Conservation (phyloP, 2,113 vertebrate species). For the Mobula birostris region DNA sequence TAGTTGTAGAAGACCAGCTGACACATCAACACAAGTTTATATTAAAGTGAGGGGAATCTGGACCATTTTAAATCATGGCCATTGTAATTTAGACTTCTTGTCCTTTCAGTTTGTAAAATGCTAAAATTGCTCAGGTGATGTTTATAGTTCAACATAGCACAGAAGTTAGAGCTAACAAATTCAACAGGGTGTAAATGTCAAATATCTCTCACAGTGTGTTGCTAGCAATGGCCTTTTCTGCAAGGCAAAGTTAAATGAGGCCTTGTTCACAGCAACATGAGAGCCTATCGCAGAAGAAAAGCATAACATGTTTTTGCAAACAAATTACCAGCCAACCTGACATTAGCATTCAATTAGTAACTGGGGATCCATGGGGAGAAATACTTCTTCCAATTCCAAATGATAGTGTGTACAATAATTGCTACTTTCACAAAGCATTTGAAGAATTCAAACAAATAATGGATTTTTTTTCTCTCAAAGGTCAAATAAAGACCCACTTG, state of each 20-base stretch:
- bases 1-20: neutral
- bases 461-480: neutral
- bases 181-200: no score
- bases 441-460: neutral
- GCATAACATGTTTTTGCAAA: neutral
- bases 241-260: neutral
- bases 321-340: neutral
- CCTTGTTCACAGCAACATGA: neutral
- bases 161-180: neutral
- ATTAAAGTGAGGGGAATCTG: neutral
- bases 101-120: neutral
- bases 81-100: neutral
- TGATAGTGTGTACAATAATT: conserved; percentile 25
- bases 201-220: neutral
- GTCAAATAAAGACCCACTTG: neutral
- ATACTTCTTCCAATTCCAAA: neutral
- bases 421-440: neutral
- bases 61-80: neutral
- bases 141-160: neutral
- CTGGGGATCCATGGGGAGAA: neutral
- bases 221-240: neutral
- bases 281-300: neutral
- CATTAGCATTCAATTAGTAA: conserved; percentile 22
- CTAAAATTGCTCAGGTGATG: no score
- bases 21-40: neutral